Evolutionary conservation across 2,113 vertebrate genomes (phyloP).

Genomic region (Vanacampus margaritifer): DNA sequence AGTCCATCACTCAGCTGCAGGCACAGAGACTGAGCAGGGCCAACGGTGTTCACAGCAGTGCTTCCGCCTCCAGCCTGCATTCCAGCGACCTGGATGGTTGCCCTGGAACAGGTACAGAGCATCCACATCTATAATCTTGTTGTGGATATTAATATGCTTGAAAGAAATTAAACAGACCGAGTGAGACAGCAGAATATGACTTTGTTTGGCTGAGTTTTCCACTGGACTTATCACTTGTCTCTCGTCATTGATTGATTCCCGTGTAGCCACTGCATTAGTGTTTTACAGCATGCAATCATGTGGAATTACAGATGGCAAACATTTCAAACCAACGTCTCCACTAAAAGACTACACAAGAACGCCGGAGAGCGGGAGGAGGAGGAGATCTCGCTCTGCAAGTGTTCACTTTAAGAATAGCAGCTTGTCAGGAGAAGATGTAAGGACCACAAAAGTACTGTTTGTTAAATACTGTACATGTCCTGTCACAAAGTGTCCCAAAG

Average conservation of each 20-base stretch:
- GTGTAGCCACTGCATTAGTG: neutral
- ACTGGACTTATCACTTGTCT: neutral
- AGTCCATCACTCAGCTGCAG: constrained; percentile 84
- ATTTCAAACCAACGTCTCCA: constrained; percentile 82
- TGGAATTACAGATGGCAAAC: constrained; percentile 68
- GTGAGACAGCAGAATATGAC: neutral
- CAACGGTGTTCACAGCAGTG: constrained; percentile 73
- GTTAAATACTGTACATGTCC: neutral
- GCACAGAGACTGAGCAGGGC: constrained; percentile 70
- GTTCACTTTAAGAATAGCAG: constrained; percentile 78
- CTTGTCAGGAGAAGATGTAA: constrained; percentile 73
- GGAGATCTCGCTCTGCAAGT: constrained; percentile 74
- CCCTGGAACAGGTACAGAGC: constrained; percentile 70
- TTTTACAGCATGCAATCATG: neutral
- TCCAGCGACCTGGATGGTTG: constrained; percentile 82
- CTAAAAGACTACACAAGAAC: constrained; percentile 73
- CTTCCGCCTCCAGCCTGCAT: constrained; percentile 83
- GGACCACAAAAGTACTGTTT: neutral
- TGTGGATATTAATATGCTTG: neutral
- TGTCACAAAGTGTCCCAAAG: constrained; percentile 21
- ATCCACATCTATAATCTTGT: neutral
- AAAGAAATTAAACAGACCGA: neutral
- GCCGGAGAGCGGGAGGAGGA: constrained; percentile 64
- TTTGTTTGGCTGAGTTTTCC: neutral
- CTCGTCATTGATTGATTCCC: neutral